Base-by-base conservation (phyloP, 2,888 invertebrate genomes). In the Drosophila merina region DNA sequence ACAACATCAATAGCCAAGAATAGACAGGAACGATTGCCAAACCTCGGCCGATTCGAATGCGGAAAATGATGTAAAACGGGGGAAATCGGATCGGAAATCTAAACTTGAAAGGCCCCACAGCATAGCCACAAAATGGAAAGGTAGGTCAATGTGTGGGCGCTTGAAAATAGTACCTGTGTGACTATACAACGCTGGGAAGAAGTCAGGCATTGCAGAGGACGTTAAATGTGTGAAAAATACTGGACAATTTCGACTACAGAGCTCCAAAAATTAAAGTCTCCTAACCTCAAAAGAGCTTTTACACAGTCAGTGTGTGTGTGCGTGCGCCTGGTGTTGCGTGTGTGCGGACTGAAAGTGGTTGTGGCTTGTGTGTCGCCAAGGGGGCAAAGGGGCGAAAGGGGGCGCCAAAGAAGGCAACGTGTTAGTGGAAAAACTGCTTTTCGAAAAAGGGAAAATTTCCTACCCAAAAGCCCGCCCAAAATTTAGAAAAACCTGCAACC, bases 111-210 rank as follows among this genome's bases (percentile, higher is more conserved):
- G 83, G 80, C 80, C 80, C 57, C 70, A 69, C 49, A 80, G 68
- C 73, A 79, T 78, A 83, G 82, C 81, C 80, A 84, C 88, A 90
- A 88, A 88, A 85, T 83, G 86, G 89, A 89, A 90, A 89, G 90
- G 91, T 91, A 91, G 91, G 91, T 90, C 91, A 90, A 90, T 89
- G 89, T 87, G 83, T 74, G 75, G 83, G 82, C 74, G 75, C 75
- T 69, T 62, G 54, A 77, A 47, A 33, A 31, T 31, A 30, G 54
- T 52, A 25, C 12, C 72, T 79, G 73, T 79, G 81, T 74, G 72
- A 67, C 47, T 66, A 71, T 14, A 38, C 69, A 66, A 55, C 12
- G 68, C 66, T 70, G 62, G 48, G 69, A 71, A 74, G 66, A 7
- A 12, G 36, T 30, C 10, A 38, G 42, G 36, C 55, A 55, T 57